Evolutionary conservation across 2,113 vertebrate species (phyloP).

Genomic region (Dolichotis patagonum): DNA sequence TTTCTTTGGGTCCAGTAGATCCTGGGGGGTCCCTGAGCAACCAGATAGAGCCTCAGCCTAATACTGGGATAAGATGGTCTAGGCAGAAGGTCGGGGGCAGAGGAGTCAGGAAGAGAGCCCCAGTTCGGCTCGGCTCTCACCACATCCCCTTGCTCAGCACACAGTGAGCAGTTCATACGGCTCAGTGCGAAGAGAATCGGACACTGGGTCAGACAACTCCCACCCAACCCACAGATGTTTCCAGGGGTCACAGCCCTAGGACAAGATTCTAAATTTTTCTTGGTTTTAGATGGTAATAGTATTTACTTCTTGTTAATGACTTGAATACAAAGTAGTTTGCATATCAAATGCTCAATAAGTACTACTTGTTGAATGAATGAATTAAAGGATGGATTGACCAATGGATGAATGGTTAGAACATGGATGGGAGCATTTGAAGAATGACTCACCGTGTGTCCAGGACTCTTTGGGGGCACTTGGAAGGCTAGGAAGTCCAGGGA

Average conservation of each 20-base stretch:
- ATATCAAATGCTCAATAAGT: not conserved
- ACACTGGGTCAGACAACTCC: not conserved
- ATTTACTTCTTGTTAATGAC: not conserved
- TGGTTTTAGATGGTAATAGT: not conserved
- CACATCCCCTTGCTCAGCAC: not conserved
- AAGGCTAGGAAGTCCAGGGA: constrained; percentile 91
- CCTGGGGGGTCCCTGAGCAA: constrained; percentile 90
- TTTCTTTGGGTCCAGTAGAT: constrained; percentile 86
- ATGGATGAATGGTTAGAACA: not conserved
- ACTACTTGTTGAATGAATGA: not conserved
- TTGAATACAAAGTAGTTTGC: not conserved
- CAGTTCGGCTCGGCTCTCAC: not conserved
- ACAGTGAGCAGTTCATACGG: not conserved
- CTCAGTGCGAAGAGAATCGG: not conserved
- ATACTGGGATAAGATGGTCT: not conserved
- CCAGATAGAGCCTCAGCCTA: constrained; percentile 55
- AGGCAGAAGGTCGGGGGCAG: not conserved
- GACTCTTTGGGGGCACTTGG: constrained; percentile 88
- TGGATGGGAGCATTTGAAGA: not conserved
- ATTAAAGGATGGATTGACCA: not conserved
- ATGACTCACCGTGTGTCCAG: constrained; percentile 90
- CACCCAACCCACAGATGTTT: not conserved
- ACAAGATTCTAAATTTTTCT: not conserved
- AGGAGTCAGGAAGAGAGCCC: not conserved
- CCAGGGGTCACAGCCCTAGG: not conserved